These are phyloP conservation scores for Sylvilagus bachmani DNA, from an alignment of 2,113 vertebrate species.

Conservation along the genomic window DNA sequence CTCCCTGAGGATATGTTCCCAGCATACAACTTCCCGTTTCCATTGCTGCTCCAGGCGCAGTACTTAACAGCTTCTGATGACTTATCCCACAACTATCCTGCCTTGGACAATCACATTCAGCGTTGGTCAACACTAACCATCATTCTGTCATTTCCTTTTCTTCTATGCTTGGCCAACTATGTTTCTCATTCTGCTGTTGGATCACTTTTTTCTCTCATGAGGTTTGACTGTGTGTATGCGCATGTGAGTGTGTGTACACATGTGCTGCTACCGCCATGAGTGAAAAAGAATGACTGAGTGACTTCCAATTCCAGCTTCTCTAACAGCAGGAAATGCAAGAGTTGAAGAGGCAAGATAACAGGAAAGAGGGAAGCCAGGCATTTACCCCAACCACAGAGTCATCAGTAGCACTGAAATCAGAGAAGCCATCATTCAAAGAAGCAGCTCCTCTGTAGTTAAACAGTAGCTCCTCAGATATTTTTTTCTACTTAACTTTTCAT, in stretches of 20 bases:
- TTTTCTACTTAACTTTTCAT: neutral
- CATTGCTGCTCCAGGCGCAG: neutral
- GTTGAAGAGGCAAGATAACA: neutral
- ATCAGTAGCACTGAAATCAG: conserved; percentile 9
- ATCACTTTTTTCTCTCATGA: neutral
- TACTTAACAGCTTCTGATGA: neutral
- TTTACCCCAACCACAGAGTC: neutral
- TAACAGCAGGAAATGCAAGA: neutral
- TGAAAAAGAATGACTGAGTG: conserved; percentile 1
- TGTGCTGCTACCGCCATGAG: neutral
- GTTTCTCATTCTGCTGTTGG: conserved; percentile 22
- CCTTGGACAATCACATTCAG: neutral
- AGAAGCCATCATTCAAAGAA: neutral
- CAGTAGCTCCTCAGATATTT: neutral
- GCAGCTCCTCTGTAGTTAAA: neutral
- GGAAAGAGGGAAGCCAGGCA: neutral
- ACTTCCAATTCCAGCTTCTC: neutral
- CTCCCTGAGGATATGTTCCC: neutral
- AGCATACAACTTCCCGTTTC: neutral
- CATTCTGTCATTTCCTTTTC: conserved; percentile 21
- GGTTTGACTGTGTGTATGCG: neutral
- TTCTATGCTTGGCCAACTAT: conserved; percentile 40
- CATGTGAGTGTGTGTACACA: accelerated
- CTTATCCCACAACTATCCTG: neutral
- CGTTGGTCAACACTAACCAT: neutral